Evolutionary conservation across 2,888 invertebrate genomes (phyloP), one percentile per base, ranked within the genome.

Genomic region (Zygogramma bicolorata): DNA sequence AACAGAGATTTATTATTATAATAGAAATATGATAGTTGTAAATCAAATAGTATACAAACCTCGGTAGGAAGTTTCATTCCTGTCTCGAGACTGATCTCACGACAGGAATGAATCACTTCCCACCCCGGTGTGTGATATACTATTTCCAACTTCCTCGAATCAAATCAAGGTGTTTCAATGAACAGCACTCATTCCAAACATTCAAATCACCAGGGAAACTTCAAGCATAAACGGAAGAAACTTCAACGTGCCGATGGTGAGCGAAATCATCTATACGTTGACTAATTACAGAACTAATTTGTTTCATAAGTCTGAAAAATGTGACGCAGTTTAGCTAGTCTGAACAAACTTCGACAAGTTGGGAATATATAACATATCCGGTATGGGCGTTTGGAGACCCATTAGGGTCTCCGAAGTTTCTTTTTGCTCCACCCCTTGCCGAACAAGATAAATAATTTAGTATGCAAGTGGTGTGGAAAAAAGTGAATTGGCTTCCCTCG

Each of bases 201-300:
- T n/a, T n/a, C n/a, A 46, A 15, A n/a, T 18, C 2, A 18, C 13
- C 5, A 18, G 15, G 15, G n/a, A 25, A 25, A 53, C 25, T 25
- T 53, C n/a, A 27, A 15, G 27, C 13, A n/a, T 27, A 53, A 25
- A 25, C 10, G 25, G 25, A 53, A 53, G 25, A 15, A 53, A 25
- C 27, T 27, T n/a, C 13, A 46, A 63, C 20, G 25, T 42, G 8
- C 42, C 25, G 27, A 61, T 60, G 15, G 4, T 20, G 20, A 15
- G 0, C 25, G 18, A 62, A 42, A 8, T 8, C n/a, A 46, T 29
- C 13, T 69, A 70, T 75, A 77, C 73, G 79, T 79, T 82, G 79
- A 81, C 81, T 82, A 81, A 82, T 81, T 80, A 80, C 74, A 25
- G 68, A 73, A 77, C 79, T 81, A 81, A 82, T 82, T 82, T 81